Evolutionary conservation across 2,797 vertebrate genomes (phyloP), one percentile per base, ranked within the genome.

Genomic region (Sitta carolinensis): DNA sequence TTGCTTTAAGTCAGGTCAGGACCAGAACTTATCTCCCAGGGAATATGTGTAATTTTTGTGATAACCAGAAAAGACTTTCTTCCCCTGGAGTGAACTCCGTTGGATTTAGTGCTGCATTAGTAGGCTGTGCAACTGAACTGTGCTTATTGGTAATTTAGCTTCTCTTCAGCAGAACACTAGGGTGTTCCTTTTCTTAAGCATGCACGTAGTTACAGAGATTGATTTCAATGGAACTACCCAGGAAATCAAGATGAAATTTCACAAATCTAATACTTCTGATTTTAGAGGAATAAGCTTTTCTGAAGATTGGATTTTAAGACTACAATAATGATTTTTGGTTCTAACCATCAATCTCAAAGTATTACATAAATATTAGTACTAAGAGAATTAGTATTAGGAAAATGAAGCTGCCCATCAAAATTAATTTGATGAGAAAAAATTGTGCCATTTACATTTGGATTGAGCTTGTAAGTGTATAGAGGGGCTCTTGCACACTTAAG

Each of bases 1-100:
- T 94, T 93, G 84, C 68, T 95, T 94, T 82, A 84, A 95, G 78
- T 85, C 61, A 90, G 91, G 81, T 89, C 81, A 85, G 72, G 50
- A 83, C 50, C 61, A 92, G 74, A 80, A 84, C 15, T 68, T 92
- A 51, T 68, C 87, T 95, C 87, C 52, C 82, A 42, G 29, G 61
- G 48, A 52, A 62, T 36, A 75, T 19, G 23, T 75, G 52, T 77
- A 95, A 94, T 95, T 93, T 92, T 90, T 64, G 36, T 85, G 72
- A 74, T 91, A 94, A 66, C 82, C 54, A 93, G 66, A 67, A 92
- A 94, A 83, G 40, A 66, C 43, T 75, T 74, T 80, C 51, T 85
- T 95, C 48, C 83, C 57, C 88, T 88, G 48, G 54, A 84, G 76
- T 93, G 84, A 94, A 89, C 58, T 58, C 21, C 48, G 21, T 52